Evolutionary conservation across 2,888 invertebrate species (phyloP).

Genomic region (Neocrepidodera transversa): DNA sequence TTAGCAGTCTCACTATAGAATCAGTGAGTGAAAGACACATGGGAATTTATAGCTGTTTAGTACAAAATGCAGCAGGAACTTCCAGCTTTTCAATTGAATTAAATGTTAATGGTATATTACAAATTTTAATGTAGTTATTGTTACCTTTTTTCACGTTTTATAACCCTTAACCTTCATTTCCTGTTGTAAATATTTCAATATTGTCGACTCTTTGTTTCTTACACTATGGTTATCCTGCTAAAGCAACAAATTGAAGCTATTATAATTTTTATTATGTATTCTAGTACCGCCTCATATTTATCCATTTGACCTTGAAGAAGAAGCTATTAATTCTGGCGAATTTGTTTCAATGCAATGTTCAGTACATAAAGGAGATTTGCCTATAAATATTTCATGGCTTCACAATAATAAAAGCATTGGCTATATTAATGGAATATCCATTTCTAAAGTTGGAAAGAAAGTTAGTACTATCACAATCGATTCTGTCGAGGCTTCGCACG

Average conservation of each 20-base stretch:
- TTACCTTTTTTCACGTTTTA: too few relatives aligned
- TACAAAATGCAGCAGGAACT: constrained; percentile 66
- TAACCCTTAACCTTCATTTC: too few relatives aligned
- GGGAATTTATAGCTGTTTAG: constrained; percentile 70
- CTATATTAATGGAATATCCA: constrained; percentile 47
- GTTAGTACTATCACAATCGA: constrained; percentile 75
- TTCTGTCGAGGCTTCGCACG: constrained; percentile 73
- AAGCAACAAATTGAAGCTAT: too few relatives aligned
- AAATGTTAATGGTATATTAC: constrained; percentile 67
- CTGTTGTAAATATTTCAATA: too few relatives aligned
- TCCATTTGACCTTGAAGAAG: constrained; percentile 61
- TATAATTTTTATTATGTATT: too few relatives aligned
- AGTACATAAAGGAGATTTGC: constrained; percentile 76
- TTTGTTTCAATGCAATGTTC: constrained; percentile 73
- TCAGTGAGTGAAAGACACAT: constrained; percentile 66
- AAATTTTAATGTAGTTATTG: too few relatives aligned
- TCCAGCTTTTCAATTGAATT: constrained; percentile 68
- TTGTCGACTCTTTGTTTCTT: too few relatives aligned
- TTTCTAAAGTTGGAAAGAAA: constrained; percentile 61
- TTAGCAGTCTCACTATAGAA: constrained; percentile 69
- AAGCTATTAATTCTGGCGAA: constrained; percentile 73
- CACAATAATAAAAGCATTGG: constrained; percentile 69
- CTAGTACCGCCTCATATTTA: constrained; percentile 56
- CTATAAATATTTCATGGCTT: constrained; percentile 76
- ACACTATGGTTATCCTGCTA: too few relatives aligned